Percentiles rank a stretch among this genome's conserved stretches.
Evolutionary conservation across 2,888 invertebrate genomes (phyloP).

Genomic region (Oegoconia quadripuncta): DNA sequence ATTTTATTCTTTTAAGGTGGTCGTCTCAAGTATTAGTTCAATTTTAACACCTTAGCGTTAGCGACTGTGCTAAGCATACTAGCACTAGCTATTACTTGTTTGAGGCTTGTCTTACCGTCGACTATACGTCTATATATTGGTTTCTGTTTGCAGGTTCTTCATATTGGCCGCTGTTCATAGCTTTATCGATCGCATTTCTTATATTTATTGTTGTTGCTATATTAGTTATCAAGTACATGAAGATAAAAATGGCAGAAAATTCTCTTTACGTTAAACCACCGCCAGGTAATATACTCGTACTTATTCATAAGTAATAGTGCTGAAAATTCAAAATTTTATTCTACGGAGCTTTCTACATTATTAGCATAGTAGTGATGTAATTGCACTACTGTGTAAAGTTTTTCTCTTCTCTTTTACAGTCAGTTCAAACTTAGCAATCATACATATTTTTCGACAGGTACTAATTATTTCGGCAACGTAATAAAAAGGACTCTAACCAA

Average conservation of each 20-base stretch:
- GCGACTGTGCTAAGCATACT: background rate
- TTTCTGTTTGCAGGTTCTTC: slow-evolving; percentile 48
- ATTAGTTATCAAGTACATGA: slow-evolving; percentile 68
- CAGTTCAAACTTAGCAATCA: too few species aligned
- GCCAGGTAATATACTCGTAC: slow-evolving; percentile 44
- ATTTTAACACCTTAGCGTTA: background rate
- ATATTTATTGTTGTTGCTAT: slow-evolving; percentile 65
- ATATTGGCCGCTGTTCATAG: slow-evolving; percentile 64
- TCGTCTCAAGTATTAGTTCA: too few species aligned
- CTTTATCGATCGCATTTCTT: slow-evolving; percentile 61
- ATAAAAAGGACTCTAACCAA: slow-evolving; percentile 89
- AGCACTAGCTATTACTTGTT: background rate
- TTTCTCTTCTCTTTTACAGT: too few species aligned
- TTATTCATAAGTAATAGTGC: background rate
- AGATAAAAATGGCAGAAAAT: slow-evolving; percentile 60
- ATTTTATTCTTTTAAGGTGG: background rate
- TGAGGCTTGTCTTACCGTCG: background rate
- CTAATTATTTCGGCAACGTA: slow-evolving; percentile 89
- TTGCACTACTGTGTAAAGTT: too few species aligned
- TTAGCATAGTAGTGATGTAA: too few species aligned
- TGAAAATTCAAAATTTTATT: too few species aligned
- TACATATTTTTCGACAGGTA: too few species aligned
- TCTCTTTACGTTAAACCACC: slow-evolving; percentile 68
- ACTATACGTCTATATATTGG: background rate
- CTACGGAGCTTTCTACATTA: too few species aligned